Evolutionary conservation across 2,113 vertebrate genomes (phyloP).

Genomic region (Osmerus eperlanus): DNA sequence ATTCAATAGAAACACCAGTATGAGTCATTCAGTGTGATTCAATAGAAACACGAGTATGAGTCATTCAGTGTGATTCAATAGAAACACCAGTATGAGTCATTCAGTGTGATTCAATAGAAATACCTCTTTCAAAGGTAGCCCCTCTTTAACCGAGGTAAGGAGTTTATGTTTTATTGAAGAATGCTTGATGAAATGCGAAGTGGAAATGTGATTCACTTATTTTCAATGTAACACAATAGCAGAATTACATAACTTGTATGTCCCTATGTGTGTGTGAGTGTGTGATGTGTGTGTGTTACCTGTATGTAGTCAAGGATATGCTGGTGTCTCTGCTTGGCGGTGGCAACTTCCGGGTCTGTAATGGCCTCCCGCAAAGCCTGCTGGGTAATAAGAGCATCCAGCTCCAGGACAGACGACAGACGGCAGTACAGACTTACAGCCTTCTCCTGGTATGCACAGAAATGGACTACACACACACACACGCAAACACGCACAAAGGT

Average conservation of each 20-base stretch:
- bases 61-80: not conserved
- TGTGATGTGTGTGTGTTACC: conserved; percentile 70
- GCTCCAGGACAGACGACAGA: conserved; percentile 92
- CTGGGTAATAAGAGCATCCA: conserved; percentile 95
- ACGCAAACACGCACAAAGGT: not conserved
- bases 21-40: not conserved
- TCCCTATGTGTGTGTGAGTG: not conserved
- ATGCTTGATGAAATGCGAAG: not conserved
- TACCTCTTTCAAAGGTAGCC: too few species aligned
- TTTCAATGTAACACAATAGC: conserved; percentile 1
- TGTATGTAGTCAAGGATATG: conserved; percentile 91
- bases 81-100: not conserved
- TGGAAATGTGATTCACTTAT: not conserved
- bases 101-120: not conserved
- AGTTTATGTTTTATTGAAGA: too few species aligned
- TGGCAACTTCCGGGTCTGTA: conserved; percentile 87
- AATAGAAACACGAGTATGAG: not conserved
- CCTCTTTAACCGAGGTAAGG: too few species aligned
- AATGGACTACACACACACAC: conserved; percentile 82
- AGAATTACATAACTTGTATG: not conserved
- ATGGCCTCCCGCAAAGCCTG: conserved; percentile 95
- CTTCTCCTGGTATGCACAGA: conserved; percentile 93
- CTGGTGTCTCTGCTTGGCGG: conserved; percentile 91
- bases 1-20: conserved; percentile 2
- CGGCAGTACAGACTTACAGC: conserved; percentile 96